Percentiles rank a stretch among this genome's conserved stretches.
phyloP scores from a whole-genome alignment of 92 coral and sea anemone genomes.

The Epizoanthus fatuus region DNA sequence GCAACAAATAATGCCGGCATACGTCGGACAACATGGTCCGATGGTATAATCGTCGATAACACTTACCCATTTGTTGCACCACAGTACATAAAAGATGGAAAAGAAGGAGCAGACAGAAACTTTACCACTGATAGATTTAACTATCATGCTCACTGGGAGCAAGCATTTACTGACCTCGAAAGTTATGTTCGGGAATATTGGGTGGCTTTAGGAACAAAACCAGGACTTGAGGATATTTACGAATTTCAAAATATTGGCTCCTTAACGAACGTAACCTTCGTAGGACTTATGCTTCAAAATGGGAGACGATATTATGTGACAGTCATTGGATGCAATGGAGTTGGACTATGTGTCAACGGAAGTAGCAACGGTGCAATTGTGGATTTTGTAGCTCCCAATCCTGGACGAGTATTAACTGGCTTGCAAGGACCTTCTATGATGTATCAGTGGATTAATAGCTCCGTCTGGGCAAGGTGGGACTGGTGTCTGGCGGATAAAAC shows the following conservation, averaged over 20 bases:
- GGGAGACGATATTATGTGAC: constrained; percentile 77
- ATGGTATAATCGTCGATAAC: constrained; percentile 85
- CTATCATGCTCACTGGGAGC: constrained; percentile 88
- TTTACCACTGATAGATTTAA: constrained; percentile 55
- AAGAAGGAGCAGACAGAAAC: constrained; percentile 72
- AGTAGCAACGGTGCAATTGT: constrained; percentile 88
- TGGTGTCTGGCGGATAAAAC: constrained; percentile 83
- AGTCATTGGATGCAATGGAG: constrained; percentile 85
- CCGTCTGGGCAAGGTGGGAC: constrained; percentile 93
- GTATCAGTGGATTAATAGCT: constrained; percentile 78
- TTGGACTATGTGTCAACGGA: constrained; percentile 85
- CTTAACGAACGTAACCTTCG: constrained; percentile 60
- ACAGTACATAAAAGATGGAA: constrained; percentile 80
- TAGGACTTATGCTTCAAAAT: constrained; percentile 67
- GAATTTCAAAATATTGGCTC: constrained; percentile 54
- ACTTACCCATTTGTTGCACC: constrained; percentile 80
- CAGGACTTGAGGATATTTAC: constrained; percentile 72
- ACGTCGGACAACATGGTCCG: constrained; percentile 67
- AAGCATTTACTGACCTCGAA: constrained; percentile 89
- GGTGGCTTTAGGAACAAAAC: constrained; percentile 83
- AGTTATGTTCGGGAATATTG: constrained; percentile 76
- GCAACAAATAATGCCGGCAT: constrained; percentile 79
- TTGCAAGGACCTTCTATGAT: constrained; percentile 71
- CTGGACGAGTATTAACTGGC: constrained; percentile 81
- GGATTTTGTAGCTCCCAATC: constrained; percentile 82